A percentile compares a stretch with the other conserved stretches of the same genome.
Conservation (phyloP, 2,888 invertebrate genomes). For the Microplitis manilae region DNA sequence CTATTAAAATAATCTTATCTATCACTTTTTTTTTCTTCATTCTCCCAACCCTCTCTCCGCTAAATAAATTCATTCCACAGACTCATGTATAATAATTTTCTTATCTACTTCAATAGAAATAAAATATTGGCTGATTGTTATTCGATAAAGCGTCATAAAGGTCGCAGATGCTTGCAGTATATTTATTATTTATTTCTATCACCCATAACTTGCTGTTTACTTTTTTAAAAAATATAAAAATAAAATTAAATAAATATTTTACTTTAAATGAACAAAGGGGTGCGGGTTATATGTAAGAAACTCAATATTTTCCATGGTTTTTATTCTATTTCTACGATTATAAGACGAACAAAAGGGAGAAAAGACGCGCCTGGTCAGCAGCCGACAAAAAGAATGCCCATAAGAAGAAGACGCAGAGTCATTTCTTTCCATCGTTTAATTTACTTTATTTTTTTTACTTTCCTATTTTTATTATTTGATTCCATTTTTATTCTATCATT, state of each 20-base stretch:
- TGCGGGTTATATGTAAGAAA: background rate
- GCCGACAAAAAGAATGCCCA: slow-evolving; percentile 26
- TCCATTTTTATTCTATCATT: background rate
- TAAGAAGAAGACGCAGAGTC: slow-evolving; percentile 28
- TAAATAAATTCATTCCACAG: background rate
- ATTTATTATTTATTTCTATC: background rate
- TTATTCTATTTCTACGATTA: background rate
- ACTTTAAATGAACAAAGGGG: background rate
- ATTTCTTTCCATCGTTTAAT: slow-evolving; percentile 13
- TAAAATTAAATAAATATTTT: background rate
- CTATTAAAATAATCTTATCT: background rate
- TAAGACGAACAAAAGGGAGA: slow-evolving; percentile 26
- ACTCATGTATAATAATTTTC: background rate
- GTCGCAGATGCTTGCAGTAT: background rate
- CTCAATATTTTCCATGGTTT: slow-evolving; percentile 14
- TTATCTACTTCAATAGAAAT: background rate
- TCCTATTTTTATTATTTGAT: background rate
- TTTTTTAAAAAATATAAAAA: background rate
- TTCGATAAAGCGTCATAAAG: background rate
- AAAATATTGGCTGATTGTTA: background rate
- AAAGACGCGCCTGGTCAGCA: slow-evolving; percentile 36
- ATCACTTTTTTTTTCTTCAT: background rate
- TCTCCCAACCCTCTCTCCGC: background rate
- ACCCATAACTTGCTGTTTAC: background rate
- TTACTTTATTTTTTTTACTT: slow-evolving; percentile 3